These are phyloP conservation scores for Pseudococcus longispinus DNA, from an alignment of 2,888 invertebrate species.

Conservation along the genomic window DNA sequence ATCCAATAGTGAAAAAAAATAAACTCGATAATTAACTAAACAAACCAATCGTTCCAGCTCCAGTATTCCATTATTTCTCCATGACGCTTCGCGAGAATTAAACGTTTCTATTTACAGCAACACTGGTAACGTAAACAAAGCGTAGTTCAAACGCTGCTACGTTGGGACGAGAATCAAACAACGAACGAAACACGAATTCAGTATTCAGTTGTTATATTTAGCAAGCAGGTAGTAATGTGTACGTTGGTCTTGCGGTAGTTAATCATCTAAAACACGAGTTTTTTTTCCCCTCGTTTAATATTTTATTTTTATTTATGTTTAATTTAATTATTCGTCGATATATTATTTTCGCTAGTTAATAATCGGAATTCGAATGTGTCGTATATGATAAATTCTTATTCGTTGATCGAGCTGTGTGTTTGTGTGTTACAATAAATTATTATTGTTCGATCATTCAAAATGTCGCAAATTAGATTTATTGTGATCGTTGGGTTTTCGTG, in stretches of 20 bases:
- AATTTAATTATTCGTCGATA: background rate
- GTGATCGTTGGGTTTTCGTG: constrained; percentile 13
- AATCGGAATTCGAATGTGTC: background rate
- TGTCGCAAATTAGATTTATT: background rate
- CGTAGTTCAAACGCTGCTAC: background rate
- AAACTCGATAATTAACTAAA: no score
- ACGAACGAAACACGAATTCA: background rate
- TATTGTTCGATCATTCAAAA: background rate
- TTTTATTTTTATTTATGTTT: background rate
- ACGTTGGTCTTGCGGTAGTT: background rate
- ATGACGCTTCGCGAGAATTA: background rate
- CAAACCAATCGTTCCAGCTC: no score
- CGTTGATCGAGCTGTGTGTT: background rate
- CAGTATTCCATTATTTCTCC: no score
- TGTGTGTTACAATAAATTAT: background rate
- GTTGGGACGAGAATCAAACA: background rate
- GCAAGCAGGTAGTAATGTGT: background rate
- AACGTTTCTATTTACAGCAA: background rate
- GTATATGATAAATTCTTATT: background rate
- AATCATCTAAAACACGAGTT: background rate
- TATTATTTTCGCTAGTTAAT: background rate
- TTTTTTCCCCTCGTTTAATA: background rate
- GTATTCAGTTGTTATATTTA: constrained; percentile 5
- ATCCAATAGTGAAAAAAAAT: no score
- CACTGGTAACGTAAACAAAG: constrained; percentile 38